phyloP scores from a whole-genome alignment of 2,113 vertebrate species.

The Vidua chalybeata region DNA sequence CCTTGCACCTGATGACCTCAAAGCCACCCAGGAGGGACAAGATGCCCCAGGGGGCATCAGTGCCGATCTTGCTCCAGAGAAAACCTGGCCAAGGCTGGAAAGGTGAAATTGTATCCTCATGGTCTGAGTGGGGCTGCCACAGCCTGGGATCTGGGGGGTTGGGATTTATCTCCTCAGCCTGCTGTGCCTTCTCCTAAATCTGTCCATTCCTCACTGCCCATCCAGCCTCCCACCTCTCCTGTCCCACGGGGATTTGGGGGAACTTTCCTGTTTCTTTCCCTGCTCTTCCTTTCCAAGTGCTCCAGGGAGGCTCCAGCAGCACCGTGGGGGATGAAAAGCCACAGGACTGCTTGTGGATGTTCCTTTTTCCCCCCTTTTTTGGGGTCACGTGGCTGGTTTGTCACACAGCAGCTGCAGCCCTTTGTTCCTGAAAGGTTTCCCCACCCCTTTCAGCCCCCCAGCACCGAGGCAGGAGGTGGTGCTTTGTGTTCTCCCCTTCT shows the following conservation, averaged over 20 bases:
- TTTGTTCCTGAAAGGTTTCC: neutral
- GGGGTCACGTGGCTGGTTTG: neutral
- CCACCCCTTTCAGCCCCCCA: neutral
- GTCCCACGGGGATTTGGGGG: fast-evolving
- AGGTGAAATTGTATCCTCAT: neutral
- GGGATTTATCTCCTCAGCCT: neutral
- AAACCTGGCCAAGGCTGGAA: neutral
- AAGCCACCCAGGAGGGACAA: neutral
- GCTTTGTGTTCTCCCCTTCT: neutral
- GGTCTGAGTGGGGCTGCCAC: neutral
- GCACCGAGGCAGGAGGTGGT: neutral
- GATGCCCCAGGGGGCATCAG: neutral
- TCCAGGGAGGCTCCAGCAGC: neutral
- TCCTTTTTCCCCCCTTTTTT: fast-evolving
- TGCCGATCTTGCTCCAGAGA: neutral
- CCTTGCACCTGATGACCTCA: neutral
- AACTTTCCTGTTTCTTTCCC: neutral
- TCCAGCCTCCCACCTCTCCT: neutral
- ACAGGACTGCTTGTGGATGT: too few species aligned
- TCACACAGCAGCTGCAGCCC: neutral
- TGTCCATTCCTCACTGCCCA: neutral
- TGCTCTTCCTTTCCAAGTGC: neutral
- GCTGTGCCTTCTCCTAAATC: neutral
- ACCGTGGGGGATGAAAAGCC: neutral
- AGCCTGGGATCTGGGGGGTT: fast-evolving